Evolutionary conservation across 2,113 vertebrate species (phyloP).

Genomic region (Leucosticte australis): DNA sequence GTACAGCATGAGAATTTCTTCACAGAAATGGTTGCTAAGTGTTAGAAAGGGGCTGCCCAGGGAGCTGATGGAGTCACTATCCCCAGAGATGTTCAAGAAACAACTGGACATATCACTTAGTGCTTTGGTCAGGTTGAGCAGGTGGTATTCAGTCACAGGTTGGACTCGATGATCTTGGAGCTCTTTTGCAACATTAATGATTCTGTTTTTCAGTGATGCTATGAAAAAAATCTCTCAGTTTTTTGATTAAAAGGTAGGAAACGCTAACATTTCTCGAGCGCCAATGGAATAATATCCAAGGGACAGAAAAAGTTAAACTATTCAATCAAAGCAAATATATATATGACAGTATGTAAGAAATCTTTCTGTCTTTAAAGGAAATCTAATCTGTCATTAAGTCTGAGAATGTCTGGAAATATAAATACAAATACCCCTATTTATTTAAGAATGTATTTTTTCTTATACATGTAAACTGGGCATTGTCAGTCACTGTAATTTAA

Average conservation of each 20-base stretch:
- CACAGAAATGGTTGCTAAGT: neutral
- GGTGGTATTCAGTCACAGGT: neutral
- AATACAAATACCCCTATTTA: neutral
- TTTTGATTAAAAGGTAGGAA: neutral
- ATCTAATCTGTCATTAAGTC: neutral
- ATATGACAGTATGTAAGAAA: neutral
- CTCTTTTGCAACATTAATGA: neutral
- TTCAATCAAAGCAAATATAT: neutral
- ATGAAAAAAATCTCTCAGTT: neutral
- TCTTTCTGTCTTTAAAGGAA: neutral
- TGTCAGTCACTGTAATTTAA: neutral
- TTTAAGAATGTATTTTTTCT: neutral
- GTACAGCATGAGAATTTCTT: neutral
- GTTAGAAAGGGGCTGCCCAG: neutral
- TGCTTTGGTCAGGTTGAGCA: neutral
- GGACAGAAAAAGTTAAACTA: neutral
- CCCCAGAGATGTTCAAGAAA: neutral
- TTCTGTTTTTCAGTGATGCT: neutral
- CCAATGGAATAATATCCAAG: neutral
- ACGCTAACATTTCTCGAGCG: neutral
- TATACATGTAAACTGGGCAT: neutral
- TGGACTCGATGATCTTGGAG: neutral
- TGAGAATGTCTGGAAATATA: neutral
- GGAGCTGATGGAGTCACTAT: neutral
- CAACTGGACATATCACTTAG: fast-evolving